Evolutionary conservation across 2,888 invertebrate genomes (phyloP), one percentile per base, ranked within the genome.

Genomic region (Thera obeliscata): DNA sequence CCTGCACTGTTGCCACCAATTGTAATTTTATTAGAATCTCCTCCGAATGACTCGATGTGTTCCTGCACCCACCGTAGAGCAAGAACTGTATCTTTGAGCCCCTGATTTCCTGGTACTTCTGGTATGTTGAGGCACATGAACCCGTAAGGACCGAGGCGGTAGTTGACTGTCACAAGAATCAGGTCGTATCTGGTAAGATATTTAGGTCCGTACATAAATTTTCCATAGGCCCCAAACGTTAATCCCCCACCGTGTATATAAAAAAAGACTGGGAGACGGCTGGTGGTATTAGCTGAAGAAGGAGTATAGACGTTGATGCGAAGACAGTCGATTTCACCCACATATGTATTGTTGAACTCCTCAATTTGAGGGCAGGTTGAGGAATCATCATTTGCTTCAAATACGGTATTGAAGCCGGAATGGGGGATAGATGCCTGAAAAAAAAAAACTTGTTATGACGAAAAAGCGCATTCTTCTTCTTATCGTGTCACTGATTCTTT

Each of bases 1-100:
- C 89, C 89, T 43, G 89, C 85, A 60, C 90, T 89, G 48, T 85
- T 81, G 1, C 89, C 89, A 56, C 78, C 79, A 41, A 89, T 56
- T 0, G 89, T 88, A 12, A 90, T 81, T 71, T 81, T 77, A n/a
- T 79, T 76, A 0, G 73, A 71, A 64, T 90, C 84, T 5, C 90
- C 90, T 2, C 88, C 87, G 66, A 90, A 90, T 0, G 83, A 75
- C 49, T 74, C 82, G 46, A 90, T 88, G 43, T 90, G 86, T 2
- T 83, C 70, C 48, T 83, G 83, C 0, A 89, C 71, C 89, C 89
- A 90, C 56, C 78, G 78, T 22, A 90, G 71, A 1, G 87, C 90
- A 50, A 78, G 58, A 3, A 81, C 62, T 70, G 88, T 88, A 67
- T 90, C 90, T 70, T 88, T 90, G 0, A 89, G 61, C 0, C 88